Evolutionary conservation across 2,113 vertebrate genomes (phyloP), one percentile per base, ranked within the genome.

Genomic region (Onychostoma macrolepis): DNA sequence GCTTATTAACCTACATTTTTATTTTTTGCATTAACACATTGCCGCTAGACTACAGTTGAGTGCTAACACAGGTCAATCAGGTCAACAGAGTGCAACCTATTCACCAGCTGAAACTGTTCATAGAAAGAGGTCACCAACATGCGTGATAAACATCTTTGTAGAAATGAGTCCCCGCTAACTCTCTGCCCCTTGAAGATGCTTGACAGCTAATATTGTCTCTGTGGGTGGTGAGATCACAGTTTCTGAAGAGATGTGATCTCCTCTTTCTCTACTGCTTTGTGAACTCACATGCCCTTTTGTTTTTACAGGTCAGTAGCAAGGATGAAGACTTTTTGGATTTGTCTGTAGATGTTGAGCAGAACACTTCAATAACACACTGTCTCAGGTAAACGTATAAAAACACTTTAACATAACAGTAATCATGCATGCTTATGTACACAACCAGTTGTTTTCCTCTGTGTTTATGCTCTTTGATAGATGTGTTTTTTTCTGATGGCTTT

Each of bases 301-400:
- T 91, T 26, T 87, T 90, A 86, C 94, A 99, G 98, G 97, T 99
- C 90, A 99, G 98, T 95, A 99, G 98, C 94, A 99, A 99, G 96
- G 98, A 99, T 90, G 98, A 99, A 95, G 98, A 99, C 93, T 99
- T 99, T 92, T 96, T 99, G 93, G 98, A 99, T 91, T 97, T 99
- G 87, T 99, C 98, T 90, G 98, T 99, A 90, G 98, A 99, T 79
- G 98, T 99, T 92, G 98, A 99, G 91, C 98, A 99, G 94, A 99
- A 99, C 89, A 99, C 98, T 61, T 99, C 98, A 13, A 99, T 99
- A 91, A 99, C 98, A 82, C 98, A 99, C 93, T 99, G 98, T 92
- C 96, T 99, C 93, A 99, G 98, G 98, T 99, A 96, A 90, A 58
- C 1, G 28, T 4, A 28, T 50, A 50, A 65, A 50, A 50, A 28